Percentiles rank a stretch among this genome's conserved stretches.
Evolutionary conservation across 2,797 vertebrate species (phyloP).

Genomic region (Clarias platycephalus): DNA sequence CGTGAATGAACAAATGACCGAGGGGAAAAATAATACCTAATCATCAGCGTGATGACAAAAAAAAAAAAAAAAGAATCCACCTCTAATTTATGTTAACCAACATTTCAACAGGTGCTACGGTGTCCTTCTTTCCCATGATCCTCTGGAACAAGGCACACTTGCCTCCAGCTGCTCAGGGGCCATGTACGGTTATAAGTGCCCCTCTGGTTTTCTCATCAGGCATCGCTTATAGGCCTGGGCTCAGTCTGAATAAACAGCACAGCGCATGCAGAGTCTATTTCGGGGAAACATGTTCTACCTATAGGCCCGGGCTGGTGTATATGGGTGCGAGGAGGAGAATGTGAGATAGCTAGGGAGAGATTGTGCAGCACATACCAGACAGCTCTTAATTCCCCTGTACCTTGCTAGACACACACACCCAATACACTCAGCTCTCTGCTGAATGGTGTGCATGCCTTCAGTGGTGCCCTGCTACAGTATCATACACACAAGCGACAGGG

Average conservation of each 20-base stretch:
- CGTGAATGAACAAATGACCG: background rate
- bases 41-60: background rate
- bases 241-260: slow-evolving; percentile 22
- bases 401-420: background rate
- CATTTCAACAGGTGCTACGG: slow-evolving; percentile 2
- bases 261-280: slow-evolving; percentile 26
- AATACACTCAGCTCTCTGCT: background rate
- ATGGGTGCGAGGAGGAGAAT: background rate
- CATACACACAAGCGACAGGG: background rate
- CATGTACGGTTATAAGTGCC: slow-evolving; percentile 27
- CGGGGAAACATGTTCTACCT: slow-evolving; percentile 5
- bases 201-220: slow-evolving; percentile 30
- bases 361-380: slow-evolving; percentile 46
- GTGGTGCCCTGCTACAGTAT: slow-evolving; percentile 16
- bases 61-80: background rate
- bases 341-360: background rate
- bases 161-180: slow-evolving; percentile 3
- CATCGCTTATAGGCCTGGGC: slow-evolving; percentile 26
- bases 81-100: background rate
- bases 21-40: background rate
- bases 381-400: slow-evolving; percentile 27
- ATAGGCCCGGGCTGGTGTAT: slow-evolving; percentile 8
- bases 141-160: background rate
- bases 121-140: background rate
- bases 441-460: background rate